Base-by-base conservation (phyloP, 2,888 invertebrate genomes). In the Microplitis manilae region DNA sequence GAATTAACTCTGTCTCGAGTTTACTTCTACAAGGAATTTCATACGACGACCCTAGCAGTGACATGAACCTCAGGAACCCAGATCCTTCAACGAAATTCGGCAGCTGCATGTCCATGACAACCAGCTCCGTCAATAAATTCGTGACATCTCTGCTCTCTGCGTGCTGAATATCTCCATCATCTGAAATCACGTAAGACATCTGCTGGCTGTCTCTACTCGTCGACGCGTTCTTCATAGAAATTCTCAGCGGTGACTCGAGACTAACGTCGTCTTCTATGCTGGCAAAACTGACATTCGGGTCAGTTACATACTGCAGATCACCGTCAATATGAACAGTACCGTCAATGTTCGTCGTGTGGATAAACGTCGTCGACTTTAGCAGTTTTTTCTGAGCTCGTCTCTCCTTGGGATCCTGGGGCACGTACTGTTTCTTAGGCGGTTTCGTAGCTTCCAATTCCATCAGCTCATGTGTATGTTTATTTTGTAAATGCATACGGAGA, bases 401-500 rank as follows among this genome's bases (percentile, higher is more conserved):
- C 20, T 89, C 90, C 77, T 86, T 90, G 17, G 83, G 85, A 69
- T 89, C 89, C 77, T 86, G 87, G 0, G 87, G 82, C 1, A 88
- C 68, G 1, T 84, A 75, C 38, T 87, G 88, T 20, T 86, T 86
- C 8, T 86, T 83, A 0, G 90, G 89, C 0, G 90, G 89, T 76
- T 85, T 86, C 2, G 84, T 80, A 1, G 88, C 80, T 78, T 90
- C 91, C 7, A 91, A 77, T 62, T 90, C 89, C 50, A 85, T 77
- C 38, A 91, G 81, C 75, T 90, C 90, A 68, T 87, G 87, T 0
- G 85, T 82, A 81, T 91, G 91, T 79, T 91, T 91, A 77, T 91
- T 91, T 83, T 91, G 91, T 20, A 91, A 85, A 77, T 91, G 91
- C 90, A 91, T 91, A 59, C 91, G 86, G 15, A 91, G 84, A 84